These are phyloP conservation scores for Allobates femoralis DNA, from an alignment of 2,797 vertebrate species.

Conservation along the genomic window DNA sequence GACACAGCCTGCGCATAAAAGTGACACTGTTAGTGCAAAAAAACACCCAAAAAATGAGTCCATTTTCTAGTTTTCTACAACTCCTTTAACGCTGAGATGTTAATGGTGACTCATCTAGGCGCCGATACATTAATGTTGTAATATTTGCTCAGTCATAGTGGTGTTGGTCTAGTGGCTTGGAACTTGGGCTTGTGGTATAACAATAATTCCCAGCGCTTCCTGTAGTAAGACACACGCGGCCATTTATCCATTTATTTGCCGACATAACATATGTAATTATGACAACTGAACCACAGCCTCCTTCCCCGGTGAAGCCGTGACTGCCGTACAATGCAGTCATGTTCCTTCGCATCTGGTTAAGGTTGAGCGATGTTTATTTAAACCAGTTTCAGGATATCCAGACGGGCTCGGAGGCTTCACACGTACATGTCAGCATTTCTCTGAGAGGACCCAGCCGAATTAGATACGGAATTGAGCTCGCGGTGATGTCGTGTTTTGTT, in stretches of 20 bases:
- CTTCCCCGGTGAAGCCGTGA: background rate
- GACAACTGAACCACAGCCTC: conserved; percentile 4
- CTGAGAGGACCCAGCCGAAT: conserved; percentile 25
- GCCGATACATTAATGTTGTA: background rate
- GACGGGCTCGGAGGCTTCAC: conserved; percentile 11
- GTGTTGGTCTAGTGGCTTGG: background rate
- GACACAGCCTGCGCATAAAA: background rate
- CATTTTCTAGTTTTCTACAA: background rate
- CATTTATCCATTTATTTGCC: conserved; percentile 22
- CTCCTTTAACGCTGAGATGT: background rate
- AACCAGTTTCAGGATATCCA: conserved; percentile 28
- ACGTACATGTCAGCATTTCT: conserved; percentile 21
- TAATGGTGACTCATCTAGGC: background rate
- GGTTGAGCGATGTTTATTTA: conserved; percentile 28
- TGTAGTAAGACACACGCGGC: conserved; percentile 18
- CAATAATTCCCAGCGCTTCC: background rate
- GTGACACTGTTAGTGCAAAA: background rate
- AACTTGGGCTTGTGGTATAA: background rate
- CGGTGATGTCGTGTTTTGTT: conserved; percentile 49
- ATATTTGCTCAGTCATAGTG: conserved; percentile 13
- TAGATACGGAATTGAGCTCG: conserved; percentile 26
- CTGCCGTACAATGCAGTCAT: background rate
- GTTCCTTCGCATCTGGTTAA: conserved; percentile 8
- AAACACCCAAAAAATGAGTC: background rate
- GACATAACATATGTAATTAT: conserved; percentile 19